Evolutionary conservation across 53 echinoderm and acorn worm genomes (phyloP).

Genomic region (Pentamera pediparva): DNA sequence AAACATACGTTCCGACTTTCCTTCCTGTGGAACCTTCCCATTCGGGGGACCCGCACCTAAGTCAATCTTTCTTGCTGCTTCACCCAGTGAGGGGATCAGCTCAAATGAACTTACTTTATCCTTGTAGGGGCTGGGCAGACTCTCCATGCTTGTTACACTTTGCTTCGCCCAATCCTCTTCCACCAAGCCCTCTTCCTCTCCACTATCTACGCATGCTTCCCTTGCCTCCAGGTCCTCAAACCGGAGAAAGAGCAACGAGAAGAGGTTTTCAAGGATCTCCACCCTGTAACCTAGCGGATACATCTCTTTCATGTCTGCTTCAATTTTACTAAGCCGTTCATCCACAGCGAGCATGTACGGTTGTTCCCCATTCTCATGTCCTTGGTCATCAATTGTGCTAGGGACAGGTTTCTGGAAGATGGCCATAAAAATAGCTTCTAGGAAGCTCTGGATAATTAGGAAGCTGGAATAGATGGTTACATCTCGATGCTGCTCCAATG

Average conservation of each 20-base stretch:
- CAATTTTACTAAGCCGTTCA: slow-evolving; percentile 40
- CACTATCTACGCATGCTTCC: slow-evolving; percentile 56
- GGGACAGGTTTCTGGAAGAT: not conserved
- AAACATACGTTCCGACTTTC: not conserved
- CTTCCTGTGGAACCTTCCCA: not conserved
- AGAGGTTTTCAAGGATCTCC: slow-evolving; percentile 82
- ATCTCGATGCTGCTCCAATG: slow-evolving; percentile 65
- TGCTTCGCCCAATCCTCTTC: slow-evolving; percentile 73
- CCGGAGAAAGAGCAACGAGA: slow-evolving; percentile 78
- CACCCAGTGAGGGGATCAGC: not conserved
- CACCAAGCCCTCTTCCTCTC: slow-evolving; percentile 69
- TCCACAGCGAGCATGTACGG: slow-evolving; percentile 5
- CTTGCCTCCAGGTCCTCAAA: slow-evolving; percentile 40
- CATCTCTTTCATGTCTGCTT: slow-evolving; percentile 47
- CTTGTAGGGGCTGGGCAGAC: slow-evolving; percentile 42
- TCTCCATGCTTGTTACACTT: slow-evolving; percentile 73
- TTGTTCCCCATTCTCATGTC: not conserved
- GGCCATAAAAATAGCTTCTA: slow-evolving; percentile 35
- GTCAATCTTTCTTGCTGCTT: not conserved
- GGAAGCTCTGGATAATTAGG: slow-evolving; percentile 47
- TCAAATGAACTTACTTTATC: not conserved
- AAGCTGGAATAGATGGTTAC: slow-evolving; percentile 75
- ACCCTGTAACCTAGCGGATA: slow-evolving; percentile 81
- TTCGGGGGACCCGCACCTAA: not conserved
- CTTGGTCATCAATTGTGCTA: too few relatives aligned